Evolutionary conservation across 2,113 vertebrate species (phyloP), one percentile per base, ranked within the genome.

Genomic region (Lanius collurio): DNA sequence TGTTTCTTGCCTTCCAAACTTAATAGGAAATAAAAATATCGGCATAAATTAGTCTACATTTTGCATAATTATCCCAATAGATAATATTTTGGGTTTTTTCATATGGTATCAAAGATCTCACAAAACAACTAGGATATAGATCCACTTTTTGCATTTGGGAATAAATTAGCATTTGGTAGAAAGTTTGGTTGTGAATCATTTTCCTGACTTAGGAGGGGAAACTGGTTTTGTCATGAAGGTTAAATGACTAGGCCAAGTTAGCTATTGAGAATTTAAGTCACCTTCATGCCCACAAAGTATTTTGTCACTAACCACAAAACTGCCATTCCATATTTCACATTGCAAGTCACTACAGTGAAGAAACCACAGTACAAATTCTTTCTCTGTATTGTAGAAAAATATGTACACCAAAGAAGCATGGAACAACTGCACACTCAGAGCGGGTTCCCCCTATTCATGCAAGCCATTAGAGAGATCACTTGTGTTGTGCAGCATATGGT

Each of bases 401-500:
- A 46, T 3, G 24, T 59, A 47, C 57, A 74, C 28, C 37, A 86
- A 87, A 86, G 81, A 62, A 50, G 3, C 15, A 26, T 13, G 33
- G 42, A 57, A 46, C 65, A 91, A 87, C 42, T 42, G 52, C 56
- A 69, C n/a, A 28, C 79, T 79, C 68, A 39, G 46, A 42, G 47
- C 4, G 94, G 56, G 23, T 73, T 92, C 50, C 47, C 35, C n/a
- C 42, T 76, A 0, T n/a, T 79, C 15, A 0, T 33, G 5, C 56
- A 44, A 79, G 77, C 52, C 50, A 27, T 93, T 69, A 79, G 74
- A 93, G 77, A 50, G 28, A 55, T 95, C 27, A 22, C 28, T 85
- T 73, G 57, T 76, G 65, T 55, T 86, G 64, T 79, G 75, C 49
- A 95, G 68, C 96, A 97, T 95, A 95, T 94, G 94, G 94, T 71